Evolutionary conservation across 2,113 vertebrate genomes (phyloP).

Genomic region (Typhlomys cinereus): DNA sequence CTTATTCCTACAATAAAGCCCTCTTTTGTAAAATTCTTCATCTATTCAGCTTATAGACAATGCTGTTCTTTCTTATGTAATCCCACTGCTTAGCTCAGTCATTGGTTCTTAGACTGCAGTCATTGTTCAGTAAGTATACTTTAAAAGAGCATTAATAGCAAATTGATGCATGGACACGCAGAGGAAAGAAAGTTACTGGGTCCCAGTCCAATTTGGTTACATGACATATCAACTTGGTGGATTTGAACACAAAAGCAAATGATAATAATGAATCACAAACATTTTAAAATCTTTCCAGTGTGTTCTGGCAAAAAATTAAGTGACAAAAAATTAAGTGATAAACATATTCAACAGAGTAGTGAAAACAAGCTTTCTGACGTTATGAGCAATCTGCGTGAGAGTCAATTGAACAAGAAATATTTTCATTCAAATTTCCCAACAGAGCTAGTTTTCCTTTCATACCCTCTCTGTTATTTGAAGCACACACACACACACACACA

Average conservation of each 20-base stretch:
- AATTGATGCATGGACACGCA: too few species aligned
- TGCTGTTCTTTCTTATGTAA: conserved; percentile 27
- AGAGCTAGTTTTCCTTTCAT: not conserved
- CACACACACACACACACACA: fast-evolving
- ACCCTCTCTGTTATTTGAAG: not conserved
- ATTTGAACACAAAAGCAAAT: conserved; percentile 42
- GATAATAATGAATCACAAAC: not conserved
- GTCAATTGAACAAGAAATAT: not conserved
- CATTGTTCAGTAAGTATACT: not conserved
- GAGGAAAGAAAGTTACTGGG: not conserved
- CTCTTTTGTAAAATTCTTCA: conserved; percentile 43
- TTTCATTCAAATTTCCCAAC: not conserved
- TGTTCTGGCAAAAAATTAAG: not conserved
- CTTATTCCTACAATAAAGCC: conserved; percentile 50
- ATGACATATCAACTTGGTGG: not conserved
- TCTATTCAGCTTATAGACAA: conserved; percentile 26
- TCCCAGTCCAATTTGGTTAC: not conserved
- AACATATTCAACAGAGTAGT: not conserved
- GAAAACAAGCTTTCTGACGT: not conserved
- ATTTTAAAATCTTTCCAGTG: not conserved
- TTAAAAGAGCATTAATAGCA: conserved; percentile 5
- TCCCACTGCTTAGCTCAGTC: not conserved
- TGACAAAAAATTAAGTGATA: not conserved
- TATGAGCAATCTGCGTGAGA: not conserved
- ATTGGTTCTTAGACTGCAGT: conserved; percentile 17